These are phyloP conservation scores for Cydia strobilella DNA, from an alignment of 1,140 invertebrate species.

Conservation along the genomic window DNA sequence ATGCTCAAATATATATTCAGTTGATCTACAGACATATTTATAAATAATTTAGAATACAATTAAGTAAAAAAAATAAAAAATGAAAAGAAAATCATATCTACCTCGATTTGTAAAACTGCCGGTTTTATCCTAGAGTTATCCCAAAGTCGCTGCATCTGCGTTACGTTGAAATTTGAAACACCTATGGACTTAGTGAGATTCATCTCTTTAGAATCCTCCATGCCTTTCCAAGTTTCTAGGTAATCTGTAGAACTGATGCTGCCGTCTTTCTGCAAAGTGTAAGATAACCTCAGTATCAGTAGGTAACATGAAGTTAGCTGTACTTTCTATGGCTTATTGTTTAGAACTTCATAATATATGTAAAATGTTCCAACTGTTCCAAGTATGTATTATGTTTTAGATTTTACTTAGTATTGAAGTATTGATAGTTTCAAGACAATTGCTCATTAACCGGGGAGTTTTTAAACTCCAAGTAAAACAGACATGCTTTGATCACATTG, in stretches of 20 bases:
- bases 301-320: not conserved
- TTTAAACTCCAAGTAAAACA: too few relatives aligned
- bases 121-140: slow-evolving; percentile 67
- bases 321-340: not conserved
- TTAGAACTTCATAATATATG: slow-evolving; percentile 11
- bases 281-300: not conserved
- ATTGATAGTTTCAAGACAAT: too few relatives aligned
- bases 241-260: slow-evolving; percentile 75
- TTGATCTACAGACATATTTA: too few relatives aligned
- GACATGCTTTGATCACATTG: too few relatives aligned
- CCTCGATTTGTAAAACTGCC: slow-evolving; percentile 70
- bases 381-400: not conserved
- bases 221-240: slow-evolving; percentile 78
- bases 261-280: slow-evolving; percentile 56
- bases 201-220: slow-evolving; percentile 81
- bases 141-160: slow-evolving; percentile 86
- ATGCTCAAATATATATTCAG: too few relatives aligned
- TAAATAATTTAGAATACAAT: not conserved
- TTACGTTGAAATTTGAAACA: slow-evolving; percentile 90
- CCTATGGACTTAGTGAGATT: slow-evolving; percentile 86
- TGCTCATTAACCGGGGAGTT: too few relatives aligned
- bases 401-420: not conserved
- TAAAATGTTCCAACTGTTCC: not conserved
- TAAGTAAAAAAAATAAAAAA: not conserved
- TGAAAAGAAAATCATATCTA: slow-evolving; percentile 35